Evolutionary conservation across 2,888 invertebrate genomes (phyloP), one percentile per base, ranked within the genome.

Genomic region (Lochmaea capreae): DNA sequence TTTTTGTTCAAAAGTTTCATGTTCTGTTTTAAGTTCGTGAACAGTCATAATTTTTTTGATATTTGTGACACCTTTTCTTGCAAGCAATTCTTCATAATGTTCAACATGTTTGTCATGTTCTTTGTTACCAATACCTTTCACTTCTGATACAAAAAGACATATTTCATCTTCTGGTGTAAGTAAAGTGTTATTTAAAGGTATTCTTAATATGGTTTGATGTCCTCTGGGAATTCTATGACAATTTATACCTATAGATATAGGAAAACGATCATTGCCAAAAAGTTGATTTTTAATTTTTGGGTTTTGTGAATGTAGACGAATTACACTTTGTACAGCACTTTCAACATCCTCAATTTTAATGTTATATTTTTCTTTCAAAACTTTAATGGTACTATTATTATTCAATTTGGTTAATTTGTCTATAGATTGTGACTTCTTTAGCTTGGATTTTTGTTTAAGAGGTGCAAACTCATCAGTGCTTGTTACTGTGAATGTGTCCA

Each of bases 21-120:
- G 94, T 85, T 97, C 97, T 1, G 93, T 93, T 84, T 92, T 91
- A 2, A 97, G 85, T 83, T 94, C 93, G 81, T 94, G 92, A 80
- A 96, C 89, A 0, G 97, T 95, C 79, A 97, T 90, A 33, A 97
- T 89, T 83, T 92, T 90, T 83, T 92, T 93, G 0, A 93, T 89
- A 65, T 88, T 87, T 14, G 88, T 89, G 0, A 95, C 88, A 22
- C 90, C 91, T 71, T 92, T 90, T 62, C 91, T 89, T 10, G 71
- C 42, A 5, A 96, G 86, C 16, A 94, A 79, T 69, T 94, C 91
- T 85, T 93, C 91, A 88, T 93, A 95, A 82, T 93, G 91, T 58
- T 93, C 91, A 69, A 93, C 86, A 3, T 95, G 94, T 39, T 92
- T 90, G 79, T 95, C 95, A 85, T 92, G 93, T 79, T 95, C 95